These are phyloP conservation scores for Flabesymbios commensalis DNA, from an alignment of 2,888 invertebrate species.

Conservation along the genomic window DNA sequence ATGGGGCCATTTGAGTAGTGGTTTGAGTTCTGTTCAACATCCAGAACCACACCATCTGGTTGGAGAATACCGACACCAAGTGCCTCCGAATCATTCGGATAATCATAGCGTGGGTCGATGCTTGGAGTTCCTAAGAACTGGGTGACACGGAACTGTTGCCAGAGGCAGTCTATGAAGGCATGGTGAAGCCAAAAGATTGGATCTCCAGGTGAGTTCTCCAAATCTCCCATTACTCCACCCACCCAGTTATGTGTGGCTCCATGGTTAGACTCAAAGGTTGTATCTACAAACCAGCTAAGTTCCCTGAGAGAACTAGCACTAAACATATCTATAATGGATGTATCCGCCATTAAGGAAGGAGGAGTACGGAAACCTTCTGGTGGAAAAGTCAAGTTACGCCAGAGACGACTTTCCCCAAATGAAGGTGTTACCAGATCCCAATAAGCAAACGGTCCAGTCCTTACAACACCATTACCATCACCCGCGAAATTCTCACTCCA, in stretches of 20 bases:
- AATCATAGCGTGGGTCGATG: conserved; percentile 1
- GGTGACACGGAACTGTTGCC: conserved; percentile 44
- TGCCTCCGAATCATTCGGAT: conserved; percentile 6
- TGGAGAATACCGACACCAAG: conserved; percentile 7
- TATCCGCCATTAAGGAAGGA: conserved; percentile 12
- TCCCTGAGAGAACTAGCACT: conserved; percentile 4
- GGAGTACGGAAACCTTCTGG: not conserved
- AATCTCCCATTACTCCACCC: conserved; percentile 54
- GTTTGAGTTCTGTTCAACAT: not conserved
- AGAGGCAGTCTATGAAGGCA: conserved; percentile 55
- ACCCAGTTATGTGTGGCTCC: conserved; percentile 51
- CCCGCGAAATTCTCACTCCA: conserved; percentile 57
- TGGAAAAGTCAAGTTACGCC: conserved; percentile 7
- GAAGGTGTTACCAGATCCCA: conserved; percentile 35
- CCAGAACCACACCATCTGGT: not conserved
- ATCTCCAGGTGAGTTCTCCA: conserved; percentile 54
- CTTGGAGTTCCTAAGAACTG: not conserved
- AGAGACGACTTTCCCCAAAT: not conserved
- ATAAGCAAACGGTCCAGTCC: conserved; percentile 49
- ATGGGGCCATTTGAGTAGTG: not conserved
- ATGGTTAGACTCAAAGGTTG: conserved; percentile 43
- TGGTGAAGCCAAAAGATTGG: conserved; percentile 58
- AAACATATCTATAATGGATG: conserved; percentile 6
- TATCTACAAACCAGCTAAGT: conserved; percentile 28
- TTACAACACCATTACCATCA: conserved; percentile 49